A percentile compares a stretch with the other conserved stretches of the same genome.
These are phyloP conservation scores for Coracopsis vasa DNA, from an alignment of 2,113 vertebrate species.

Conservation along the genomic window DNA sequence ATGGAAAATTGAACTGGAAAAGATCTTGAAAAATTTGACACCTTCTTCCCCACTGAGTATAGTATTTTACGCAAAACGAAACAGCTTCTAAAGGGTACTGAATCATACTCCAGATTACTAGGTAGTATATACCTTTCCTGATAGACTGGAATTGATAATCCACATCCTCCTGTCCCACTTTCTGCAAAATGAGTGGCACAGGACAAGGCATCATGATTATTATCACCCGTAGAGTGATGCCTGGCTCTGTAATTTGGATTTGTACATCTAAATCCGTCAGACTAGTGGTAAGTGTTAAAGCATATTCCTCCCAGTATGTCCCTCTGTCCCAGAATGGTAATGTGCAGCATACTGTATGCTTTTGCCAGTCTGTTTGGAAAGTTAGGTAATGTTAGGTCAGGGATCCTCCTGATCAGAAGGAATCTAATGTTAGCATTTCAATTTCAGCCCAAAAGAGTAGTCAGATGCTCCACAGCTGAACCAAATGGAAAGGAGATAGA, in stretches of 20 bases:
- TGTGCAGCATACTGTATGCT: not conserved
- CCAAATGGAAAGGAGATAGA: not conserved
- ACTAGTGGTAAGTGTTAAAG: not conserved
- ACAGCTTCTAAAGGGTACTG: not conserved
- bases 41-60: not conserved
- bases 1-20: not conserved
- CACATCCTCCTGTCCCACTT: not conserved
- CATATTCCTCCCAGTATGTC: too few species aligned
- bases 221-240: not conserved
- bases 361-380: not conserved
- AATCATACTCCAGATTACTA: not conserved
- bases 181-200: not conserved
- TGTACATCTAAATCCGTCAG: not conserved
- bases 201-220: not conserved
- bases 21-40: not conserved
- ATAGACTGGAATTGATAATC: not conserved
- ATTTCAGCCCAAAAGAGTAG: not conserved
- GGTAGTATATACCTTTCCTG: not conserved
- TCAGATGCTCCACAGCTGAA: not conserved
- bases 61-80: not conserved
- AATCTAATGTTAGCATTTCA: not conserved
- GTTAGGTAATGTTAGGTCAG: not conserved
- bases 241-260: not conserved
- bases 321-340: not conserved
- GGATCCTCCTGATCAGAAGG: not conserved